Base-by-base conservation (phyloP, 2,888 invertebrate species). In the Elegia similella region DNA sequence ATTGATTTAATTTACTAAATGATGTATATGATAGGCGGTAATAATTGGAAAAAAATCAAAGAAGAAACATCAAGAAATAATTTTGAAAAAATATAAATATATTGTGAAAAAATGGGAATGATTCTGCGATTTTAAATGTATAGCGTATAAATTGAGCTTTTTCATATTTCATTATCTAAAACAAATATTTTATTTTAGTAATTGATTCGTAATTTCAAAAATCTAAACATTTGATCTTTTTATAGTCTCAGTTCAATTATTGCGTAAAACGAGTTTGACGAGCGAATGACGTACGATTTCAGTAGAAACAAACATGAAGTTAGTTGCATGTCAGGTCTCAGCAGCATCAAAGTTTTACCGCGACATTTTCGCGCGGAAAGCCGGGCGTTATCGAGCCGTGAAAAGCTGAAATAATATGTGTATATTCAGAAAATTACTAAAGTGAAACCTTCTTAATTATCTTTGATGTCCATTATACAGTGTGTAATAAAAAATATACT, bases 321-420 rank as follows among this genome's bases (percentile, higher is more conserved):
- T 84, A 84, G 87, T 68, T 58, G 63, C 60, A 75, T 74, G 72
- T 81, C 65, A 71, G 71, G 74, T 77, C 78, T 75, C 73, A 70
- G 77, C 17, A 75, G 80, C 63, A 75, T 73, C 75, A 69, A 80
- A 82, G 82, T 86, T 88, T 91, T 87, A 88, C 88, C 91, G 92
- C 92, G 90, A 90, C 88, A 90, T 92, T 92, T 90, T 91, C 92
- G 92, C 92, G 92, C 92, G 92, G 90, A 89, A 91, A 88, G 91
- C 89, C 89, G 89, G 90, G 87, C 90, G 88, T 88, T 89, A 91
- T 88, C 82, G 84, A 90, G 88, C 88, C 87, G 88, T 89, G 86
- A 87, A 90, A 89, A 88, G 73, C 82, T 84, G 72, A 82, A 86
- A 86, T 86, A 75, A 78, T 79, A 71, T 74, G 75, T 82, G 71